Percentiles rank a stretch among this genome's conserved stretches.
Conservation (phyloP, 2,797 vertebrate genomes). For the Rhabdophis nuchalis region DNA sequence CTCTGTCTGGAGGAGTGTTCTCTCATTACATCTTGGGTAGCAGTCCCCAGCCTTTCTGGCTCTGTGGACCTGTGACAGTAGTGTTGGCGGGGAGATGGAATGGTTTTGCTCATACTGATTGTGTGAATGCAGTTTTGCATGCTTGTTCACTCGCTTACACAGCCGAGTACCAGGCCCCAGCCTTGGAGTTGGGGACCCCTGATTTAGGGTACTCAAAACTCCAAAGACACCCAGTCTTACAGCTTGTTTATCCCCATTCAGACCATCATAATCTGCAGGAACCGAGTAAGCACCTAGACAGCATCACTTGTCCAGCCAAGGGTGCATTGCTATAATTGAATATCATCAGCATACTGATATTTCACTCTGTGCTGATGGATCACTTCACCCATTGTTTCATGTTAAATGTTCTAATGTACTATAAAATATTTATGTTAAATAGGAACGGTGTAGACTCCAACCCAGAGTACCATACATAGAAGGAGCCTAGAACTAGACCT, state of each 20-base stretch:
- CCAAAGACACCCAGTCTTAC: background rate
- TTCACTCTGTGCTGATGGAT: background rate
- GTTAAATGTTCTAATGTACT: background rate
- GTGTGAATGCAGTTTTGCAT: background rate
- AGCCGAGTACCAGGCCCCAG: background rate
- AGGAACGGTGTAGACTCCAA: background rate
- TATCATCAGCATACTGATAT: background rate
- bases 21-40: background rate
- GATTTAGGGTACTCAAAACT: background rate
- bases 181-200: background rate
- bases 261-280: background rate
- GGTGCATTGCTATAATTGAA: background rate
- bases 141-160: background rate
- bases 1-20: background rate
- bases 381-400: background rate
- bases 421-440: background rate
- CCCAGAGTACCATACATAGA: background rate
- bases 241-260: background rate
- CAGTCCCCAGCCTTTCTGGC: background rate
- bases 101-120: background rate
- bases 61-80: background rate
- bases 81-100: background rate
- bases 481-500: background rate
- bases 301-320: background rate
- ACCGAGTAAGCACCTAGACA: background rate